Base-by-base conservation (phyloP, 1,140 invertebrate species). In the Dendrolimus kikuchii region DNA sequence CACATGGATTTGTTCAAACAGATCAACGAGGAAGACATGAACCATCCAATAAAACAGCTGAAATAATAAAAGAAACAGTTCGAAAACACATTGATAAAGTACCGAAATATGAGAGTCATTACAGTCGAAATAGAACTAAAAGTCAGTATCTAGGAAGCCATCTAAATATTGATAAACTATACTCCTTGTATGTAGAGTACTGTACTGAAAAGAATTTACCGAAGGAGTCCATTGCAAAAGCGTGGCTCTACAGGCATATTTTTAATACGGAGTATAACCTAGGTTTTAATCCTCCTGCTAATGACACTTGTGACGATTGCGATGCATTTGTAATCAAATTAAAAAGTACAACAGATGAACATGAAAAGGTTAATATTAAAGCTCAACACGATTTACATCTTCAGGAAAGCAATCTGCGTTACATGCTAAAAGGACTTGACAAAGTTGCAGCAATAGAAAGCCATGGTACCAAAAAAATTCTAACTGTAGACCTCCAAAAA, bases 221-320 rank as follows among this genome's bases (percentile, higher is more conserved):
- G 51, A 46, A 52, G 43, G 43, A 52, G 51, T 39, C 45, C 38
- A 40, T 58, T 36, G 51, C 56, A 58, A 58, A 58, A 36, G 41
- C 45, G 39, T 58, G 56, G 56, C 41, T 46, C 9, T 58, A 58
- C 42, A 53, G 56, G 40, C n/a, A 53, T 50, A 58, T 58, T 49
- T 58, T 52, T 44, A 58, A 58, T 48, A 57, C 49, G 7, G 38
- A 58, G 38, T 58, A 36, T 49, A 58, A 58, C 46, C 37, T 58
- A 43, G 57, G 57, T 38, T 58, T 58, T 38, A 58, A 46, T 38
- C 57, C 46, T 47, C 57, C 57, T 38, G 51, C 49, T 37, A 53
- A 53, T 50, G 51, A 53, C 9, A 58, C 47, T 23, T 58, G 57
- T 49, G 51, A 58, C 38, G 51, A 53, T 53, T 58, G 57, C 10